phyloP scores from a whole-genome alignment of 2,797 vertebrate species.

The Glossophaga mutica region DNA sequence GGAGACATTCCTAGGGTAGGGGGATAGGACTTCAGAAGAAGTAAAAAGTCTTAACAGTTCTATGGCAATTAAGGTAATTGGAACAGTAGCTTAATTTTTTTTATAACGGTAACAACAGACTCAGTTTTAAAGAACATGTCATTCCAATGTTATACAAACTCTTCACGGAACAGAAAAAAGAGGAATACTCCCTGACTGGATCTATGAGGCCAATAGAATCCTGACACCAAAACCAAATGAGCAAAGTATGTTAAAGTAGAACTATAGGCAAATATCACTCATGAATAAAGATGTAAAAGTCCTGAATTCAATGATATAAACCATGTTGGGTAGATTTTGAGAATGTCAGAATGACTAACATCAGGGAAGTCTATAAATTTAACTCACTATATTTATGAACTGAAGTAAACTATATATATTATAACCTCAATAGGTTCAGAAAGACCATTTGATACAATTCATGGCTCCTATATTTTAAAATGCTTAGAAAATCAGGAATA shows the following conservation, averaged over 20 bases:
- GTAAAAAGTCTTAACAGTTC: conserved; percentile 15
- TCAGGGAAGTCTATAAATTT: not conserved
- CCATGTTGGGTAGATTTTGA: not conserved
- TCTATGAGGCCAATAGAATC: not conserved
- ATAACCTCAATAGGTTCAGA: not conserved
- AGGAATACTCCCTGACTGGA: not conserved
- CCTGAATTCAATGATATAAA: not conserved
- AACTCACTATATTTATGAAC: not conserved
- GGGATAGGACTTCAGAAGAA: conserved; percentile 51
- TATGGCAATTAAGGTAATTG: conserved; percentile 7
- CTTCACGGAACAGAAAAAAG: conserved; percentile 21
- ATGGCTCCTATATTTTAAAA: not conserved
- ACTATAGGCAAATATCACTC: not conserved
- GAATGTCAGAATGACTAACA: not conserved
- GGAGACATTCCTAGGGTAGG: not conserved
- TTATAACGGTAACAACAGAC: conserved; percentile 35
- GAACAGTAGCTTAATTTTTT: conserved; percentile 41
- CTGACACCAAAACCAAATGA: not conserved
- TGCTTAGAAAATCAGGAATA: conserved; percentile 2
- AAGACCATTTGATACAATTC: conserved; percentile 28
- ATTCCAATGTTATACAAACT: conserved; percentile 11
- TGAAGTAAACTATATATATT: not conserved
- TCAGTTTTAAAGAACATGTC: conserved; percentile 26
- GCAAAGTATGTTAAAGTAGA: not conserved
- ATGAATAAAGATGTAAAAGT: not conserved